phyloP scores from a whole-genome alignment of 1,140 invertebrate genomes.

The Melanaphis sacchari region DNA sequence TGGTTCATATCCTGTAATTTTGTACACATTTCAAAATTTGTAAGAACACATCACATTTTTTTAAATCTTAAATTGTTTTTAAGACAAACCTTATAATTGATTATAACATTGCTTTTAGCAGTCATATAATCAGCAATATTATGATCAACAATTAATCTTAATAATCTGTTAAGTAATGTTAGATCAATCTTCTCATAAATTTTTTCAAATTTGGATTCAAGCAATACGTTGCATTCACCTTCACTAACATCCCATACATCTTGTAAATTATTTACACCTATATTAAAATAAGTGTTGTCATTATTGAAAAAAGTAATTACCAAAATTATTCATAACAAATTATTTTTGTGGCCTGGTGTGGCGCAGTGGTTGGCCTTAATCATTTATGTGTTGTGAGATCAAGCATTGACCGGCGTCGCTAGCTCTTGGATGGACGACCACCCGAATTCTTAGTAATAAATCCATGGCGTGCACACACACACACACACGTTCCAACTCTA shows the following conservation, averaged over 20 bases:
- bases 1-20: slow-evolving; percentile 94
- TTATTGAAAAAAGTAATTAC: not conserved
- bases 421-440: too few relatives aligned
- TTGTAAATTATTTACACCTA: slow-evolving; percentile 93
- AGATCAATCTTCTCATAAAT: slow-evolving; percentile 99
- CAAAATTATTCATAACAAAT: not conserved
- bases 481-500: too few relatives aligned
- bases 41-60: not conserved
- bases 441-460: too few relatives aligned
- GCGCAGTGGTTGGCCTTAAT: too few relatives aligned
- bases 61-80: not conserved
- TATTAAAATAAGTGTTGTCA: slow-evolving; percentile 36
- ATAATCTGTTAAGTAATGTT: slow-evolving; percentile 92
- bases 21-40: slow-evolving; percentile 14
- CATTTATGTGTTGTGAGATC: too few relatives aligned
- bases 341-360: too few relatives aligned
- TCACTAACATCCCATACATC: slow-evolving; percentile 99
- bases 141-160: slow-evolving; percentile 97
- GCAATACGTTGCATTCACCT: slow-evolving; percentile 96
- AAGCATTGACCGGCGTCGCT: too few relatives aligned
- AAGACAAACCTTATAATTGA: slow-evolving; percentile 88
- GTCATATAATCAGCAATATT: slow-evolving; percentile 99
- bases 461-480: too few relatives aligned
- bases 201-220: slow-evolving; percentile 98
- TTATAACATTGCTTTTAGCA: slow-evolving; percentile 99